Conservation (phyloP, 2,113 vertebrate genomes). For the Poecilia latipinna region DNA sequence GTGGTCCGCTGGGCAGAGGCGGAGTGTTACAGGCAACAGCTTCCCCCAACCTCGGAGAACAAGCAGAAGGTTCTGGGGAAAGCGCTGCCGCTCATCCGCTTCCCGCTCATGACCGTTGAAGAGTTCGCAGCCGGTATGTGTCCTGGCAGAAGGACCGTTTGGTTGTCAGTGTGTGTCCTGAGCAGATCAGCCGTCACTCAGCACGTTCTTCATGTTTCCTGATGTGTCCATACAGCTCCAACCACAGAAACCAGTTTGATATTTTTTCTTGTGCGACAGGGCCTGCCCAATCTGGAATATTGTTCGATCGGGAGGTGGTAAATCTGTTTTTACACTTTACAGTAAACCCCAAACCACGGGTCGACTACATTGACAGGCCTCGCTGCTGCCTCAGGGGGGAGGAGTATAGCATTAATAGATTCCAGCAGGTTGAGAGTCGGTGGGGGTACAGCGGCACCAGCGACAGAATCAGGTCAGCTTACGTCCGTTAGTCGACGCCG, state of each 20-base stretch:
- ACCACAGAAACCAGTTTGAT: slow-evolving; percentile 77
- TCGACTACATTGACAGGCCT: slow-evolving; percentile 92
- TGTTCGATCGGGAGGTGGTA: slow-evolving; percentile 93
- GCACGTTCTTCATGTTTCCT: slow-evolving; percentile 49
- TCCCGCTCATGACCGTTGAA: slow-evolving; percentile 95
- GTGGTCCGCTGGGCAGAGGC: slow-evolving; percentile 95
- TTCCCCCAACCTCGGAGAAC: slow-evolving; percentile 87
- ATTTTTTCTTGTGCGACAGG: slow-evolving; percentile 85
- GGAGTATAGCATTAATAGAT: slow-evolving; percentile 92
- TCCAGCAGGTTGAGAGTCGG: slow-evolving; percentile 96
- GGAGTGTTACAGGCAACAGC: slow-evolving; percentile 92
- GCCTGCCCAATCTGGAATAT: slow-evolving; percentile 93
- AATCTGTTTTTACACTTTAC: slow-evolving; percentile 97
- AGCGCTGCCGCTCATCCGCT: slow-evolving; percentile 92
- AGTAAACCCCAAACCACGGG: slow-evolving; percentile 94
- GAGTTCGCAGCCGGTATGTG: slow-evolving; percentile 91
- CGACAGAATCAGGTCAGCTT: slow-evolving; percentile 89
- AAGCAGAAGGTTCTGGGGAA: slow-evolving; percentile 94
- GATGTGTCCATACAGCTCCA: slow-evolving; percentile 57
- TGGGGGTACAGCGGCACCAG: slow-evolving; percentile 97
- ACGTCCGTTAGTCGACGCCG: neutral
- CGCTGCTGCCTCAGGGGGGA: slow-evolving; percentile 93
- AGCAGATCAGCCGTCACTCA: slow-evolving; percentile 23
- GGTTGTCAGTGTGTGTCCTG: neutral
- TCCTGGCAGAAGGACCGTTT: neutral